These are phyloP conservation scores for Valencia hispanica DNA, from an alignment of 2,797 vertebrate species.

Conservation along the genomic window DNA sequence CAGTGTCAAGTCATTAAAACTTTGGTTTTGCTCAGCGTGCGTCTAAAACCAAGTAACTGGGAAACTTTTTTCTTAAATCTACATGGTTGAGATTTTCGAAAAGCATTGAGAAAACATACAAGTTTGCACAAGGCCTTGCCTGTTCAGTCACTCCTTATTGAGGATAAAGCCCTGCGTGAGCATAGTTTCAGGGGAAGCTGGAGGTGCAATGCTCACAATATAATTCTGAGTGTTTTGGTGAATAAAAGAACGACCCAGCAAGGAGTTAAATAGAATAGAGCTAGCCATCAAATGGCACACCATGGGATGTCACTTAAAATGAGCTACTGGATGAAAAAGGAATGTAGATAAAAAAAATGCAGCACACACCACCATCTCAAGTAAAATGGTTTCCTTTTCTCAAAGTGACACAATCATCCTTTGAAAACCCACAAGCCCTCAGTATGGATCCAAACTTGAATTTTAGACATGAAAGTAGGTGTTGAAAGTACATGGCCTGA, in stretches of 20 bases:
- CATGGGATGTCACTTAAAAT: constrained; percentile 64
- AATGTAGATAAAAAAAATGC: constrained; percentile 47
- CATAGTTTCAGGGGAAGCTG: constrained; percentile 60
- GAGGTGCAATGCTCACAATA: constrained; percentile 57
- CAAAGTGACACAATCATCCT: constrained; percentile 41
- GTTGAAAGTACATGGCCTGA: constrained; percentile 6
- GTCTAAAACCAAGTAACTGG: constrained; percentile 23
- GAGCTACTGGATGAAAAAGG: constrained; percentile 50
- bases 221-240: constrained; percentile 64
- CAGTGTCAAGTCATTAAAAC: constrained; percentile 54
- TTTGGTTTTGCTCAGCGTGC: constrained; percentile 10
- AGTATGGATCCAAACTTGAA: constrained; percentile 5
- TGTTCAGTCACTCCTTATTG: constrained; percentile 54
- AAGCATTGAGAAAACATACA: constrained; percentile 39
- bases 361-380: constrained; percentile 35
- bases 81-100: constrained; percentile 32
- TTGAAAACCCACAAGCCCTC: constrained; percentile 23
- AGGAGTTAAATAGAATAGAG: constrained; percentile 55
- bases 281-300: constrained; percentile 60
- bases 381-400: constrained; percentile 42
- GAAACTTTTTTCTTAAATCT: constrained; percentile 30
- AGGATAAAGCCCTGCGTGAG: constrained; percentile 59
- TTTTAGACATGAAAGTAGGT: constrained; percentile 22
- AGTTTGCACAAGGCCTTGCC: constrained; percentile 47
- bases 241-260: constrained; percentile 60